Evolutionary conservation across 2,797 vertebrate species (phyloP).

Genomic region (Enteromius mattozi): DNA sequence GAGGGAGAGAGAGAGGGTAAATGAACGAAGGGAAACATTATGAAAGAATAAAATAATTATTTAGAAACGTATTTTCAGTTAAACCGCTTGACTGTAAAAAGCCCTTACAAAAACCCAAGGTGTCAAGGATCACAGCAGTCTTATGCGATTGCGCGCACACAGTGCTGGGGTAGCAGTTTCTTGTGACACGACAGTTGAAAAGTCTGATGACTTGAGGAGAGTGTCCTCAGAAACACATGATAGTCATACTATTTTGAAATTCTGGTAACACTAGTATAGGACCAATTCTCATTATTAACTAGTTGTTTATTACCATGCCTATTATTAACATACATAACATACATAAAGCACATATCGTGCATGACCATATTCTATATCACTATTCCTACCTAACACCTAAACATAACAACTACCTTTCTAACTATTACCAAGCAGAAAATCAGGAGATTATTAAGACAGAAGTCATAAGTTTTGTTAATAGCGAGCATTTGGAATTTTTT

Average conservation of each 20-base stretch:
- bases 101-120: conserved; percentile 11
- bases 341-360: background rate
- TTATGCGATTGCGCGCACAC: background rate
- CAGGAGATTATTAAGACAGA: background rate
- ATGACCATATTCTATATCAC: background rate
- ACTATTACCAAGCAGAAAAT: background rate
- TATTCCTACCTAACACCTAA: no score
- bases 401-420: background rate
- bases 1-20: background rate
- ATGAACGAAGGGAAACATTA: background rate
- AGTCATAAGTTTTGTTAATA: background rate
- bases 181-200: conserved; percentile 31
- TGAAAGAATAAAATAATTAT: background rate
- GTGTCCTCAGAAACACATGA: conserved; percentile 30
- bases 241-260: conserved; percentile 7
- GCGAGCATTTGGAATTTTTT: background rate
- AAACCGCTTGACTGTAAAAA: conserved; percentile 24
- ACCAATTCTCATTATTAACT: background rate
- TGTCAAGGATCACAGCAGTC: conserved; percentile 17
- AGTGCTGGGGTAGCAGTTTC: conserved; percentile 35
- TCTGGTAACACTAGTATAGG: background rate
- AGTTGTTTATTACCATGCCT: background rate
- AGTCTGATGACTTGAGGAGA: conserved; percentile 31
- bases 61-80: conserved; percentile 10
- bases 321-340: no score